Evolutionary conservation across 2,113 vertebrate species (phyloP).

Genomic region (Neotoma lepida): DNA sequence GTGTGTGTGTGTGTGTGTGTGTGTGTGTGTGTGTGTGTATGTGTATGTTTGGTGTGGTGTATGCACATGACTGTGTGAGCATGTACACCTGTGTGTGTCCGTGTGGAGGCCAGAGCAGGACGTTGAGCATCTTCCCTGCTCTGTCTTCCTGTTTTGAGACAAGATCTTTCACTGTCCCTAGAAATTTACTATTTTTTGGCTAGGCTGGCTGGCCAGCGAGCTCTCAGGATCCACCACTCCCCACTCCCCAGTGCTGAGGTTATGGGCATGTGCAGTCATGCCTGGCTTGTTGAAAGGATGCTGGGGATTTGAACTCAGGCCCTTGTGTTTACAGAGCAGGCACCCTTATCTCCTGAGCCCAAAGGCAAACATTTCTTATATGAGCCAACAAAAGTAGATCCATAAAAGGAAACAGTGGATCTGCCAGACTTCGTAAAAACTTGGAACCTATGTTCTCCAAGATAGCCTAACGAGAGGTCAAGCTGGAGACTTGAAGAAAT

Average conservation of each 20-base stretch:
- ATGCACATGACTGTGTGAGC: background rate
- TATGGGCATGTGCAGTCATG: background rate
- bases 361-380: constrained; percentile 3
- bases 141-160: background rate
- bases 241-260: background rate
- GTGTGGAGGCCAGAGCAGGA: background rate
- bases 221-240: background rate
- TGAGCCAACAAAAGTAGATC: background rate
- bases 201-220: background rate
- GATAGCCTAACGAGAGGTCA: background rate
- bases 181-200: background rate
- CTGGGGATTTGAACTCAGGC: background rate
- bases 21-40: background rate
- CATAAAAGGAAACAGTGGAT: background rate
- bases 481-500: background rate
- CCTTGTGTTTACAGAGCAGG: background rate
- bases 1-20: background rate
- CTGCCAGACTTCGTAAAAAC: constrained; percentile 8
- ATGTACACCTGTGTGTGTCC: background rate
- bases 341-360: background rate
- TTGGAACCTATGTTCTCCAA: background rate
- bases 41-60: background rate
- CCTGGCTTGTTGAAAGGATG: background rate
- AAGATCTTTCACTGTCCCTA: too few relatives aligned
- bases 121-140: background rate